Evolutionary conservation across 1,140 invertebrate genomes (phyloP).

Genomic region (Drosophila novamexicana): DNA sequence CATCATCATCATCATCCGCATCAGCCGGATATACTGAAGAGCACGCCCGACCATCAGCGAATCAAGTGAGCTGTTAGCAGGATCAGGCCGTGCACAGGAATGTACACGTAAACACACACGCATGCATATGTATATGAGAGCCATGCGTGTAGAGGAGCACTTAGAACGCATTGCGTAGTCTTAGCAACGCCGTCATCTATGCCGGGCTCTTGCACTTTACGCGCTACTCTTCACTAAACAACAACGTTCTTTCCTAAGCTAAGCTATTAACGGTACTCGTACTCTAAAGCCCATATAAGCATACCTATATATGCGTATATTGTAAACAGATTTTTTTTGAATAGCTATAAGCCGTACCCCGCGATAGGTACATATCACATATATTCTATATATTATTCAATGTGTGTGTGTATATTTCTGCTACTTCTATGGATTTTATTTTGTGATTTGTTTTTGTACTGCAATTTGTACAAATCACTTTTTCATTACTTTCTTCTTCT

Average conservation of each 20-base stretch:
- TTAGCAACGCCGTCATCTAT: conserved; percentile 15
- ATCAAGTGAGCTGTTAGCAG: conserved; percentile 58
- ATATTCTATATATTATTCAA: conserved; percentile 9
- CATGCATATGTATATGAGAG: background rate
- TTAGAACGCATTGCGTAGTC: conserved; percentile 13
- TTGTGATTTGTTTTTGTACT: conserved; percentile 15
- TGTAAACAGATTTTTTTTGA: conserved; percentile 54
- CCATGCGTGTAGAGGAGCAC: conserved; percentile 30
- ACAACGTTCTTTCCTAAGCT: conserved; percentile 63
- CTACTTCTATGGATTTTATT: background rate
- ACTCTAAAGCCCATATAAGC: conserved; percentile 41
- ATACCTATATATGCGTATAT: conserved; percentile 22
- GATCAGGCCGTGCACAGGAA: conserved; percentile 21
- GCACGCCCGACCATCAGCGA: conserved; percentile 91
- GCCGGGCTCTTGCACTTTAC: conserved; percentile 20
- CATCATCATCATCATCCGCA: conserved; percentile 69
- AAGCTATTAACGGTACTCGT: conserved; percentile 53
- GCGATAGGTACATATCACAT: conserved; percentile 39
- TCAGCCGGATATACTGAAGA: conserved; percentile 92
- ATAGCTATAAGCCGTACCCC: conserved; percentile 61
- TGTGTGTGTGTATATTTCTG: conserved; percentile 14
- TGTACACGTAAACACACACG: conserved; percentile 36
- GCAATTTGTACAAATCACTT: conserved; percentile 21
- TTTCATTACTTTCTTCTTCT: conserved; percentile 10
- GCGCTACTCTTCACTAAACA: conserved; percentile 45